Evolutionary conservation across 2,113 vertebrate genomes (phyloP).

Genomic region (Cryptomyrus ogoouensis): DNA sequence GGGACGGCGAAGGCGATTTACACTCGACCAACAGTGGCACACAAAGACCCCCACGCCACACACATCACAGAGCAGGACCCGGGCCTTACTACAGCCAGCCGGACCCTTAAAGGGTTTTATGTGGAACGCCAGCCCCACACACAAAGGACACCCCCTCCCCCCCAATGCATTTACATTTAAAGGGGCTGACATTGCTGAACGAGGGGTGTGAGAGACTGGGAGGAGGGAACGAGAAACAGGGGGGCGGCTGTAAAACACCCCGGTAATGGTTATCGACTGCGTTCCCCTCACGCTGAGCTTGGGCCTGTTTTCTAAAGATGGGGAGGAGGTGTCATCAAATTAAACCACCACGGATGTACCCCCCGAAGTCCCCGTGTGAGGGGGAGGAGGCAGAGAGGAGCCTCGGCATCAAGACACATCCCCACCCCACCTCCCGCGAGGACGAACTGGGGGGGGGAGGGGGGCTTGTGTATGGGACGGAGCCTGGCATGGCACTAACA

Average conservation of each 20-base stretch:
- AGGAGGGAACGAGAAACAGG: background rate
- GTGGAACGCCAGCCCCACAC: background rate
- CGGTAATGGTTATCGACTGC: background rate
- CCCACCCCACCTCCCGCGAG: background rate
- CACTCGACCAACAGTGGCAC: background rate
- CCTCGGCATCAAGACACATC: background rate
- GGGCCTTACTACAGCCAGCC: background rate
- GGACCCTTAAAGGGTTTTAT: background rate
- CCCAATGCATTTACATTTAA: background rate
- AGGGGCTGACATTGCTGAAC: background rate
- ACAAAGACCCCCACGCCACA: background rate
- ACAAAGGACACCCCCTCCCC: background rate
- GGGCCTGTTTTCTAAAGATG: background rate
- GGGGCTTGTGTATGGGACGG: background rate
- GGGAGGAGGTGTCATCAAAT: background rate
- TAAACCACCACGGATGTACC: background rate
- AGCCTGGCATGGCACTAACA: background rate
- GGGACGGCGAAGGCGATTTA: background rate
- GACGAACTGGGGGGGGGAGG: background rate
- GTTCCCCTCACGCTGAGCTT: background rate
- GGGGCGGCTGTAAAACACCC: background rate
- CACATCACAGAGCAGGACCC: conserved; percentile 2
- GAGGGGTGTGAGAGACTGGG: background rate
- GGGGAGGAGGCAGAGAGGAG: background rate
- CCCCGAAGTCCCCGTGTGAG: background rate